phyloP scores from a whole-genome alignment of 1,140 invertebrate genomes.

The Zaprionus nigranus region DNA sequence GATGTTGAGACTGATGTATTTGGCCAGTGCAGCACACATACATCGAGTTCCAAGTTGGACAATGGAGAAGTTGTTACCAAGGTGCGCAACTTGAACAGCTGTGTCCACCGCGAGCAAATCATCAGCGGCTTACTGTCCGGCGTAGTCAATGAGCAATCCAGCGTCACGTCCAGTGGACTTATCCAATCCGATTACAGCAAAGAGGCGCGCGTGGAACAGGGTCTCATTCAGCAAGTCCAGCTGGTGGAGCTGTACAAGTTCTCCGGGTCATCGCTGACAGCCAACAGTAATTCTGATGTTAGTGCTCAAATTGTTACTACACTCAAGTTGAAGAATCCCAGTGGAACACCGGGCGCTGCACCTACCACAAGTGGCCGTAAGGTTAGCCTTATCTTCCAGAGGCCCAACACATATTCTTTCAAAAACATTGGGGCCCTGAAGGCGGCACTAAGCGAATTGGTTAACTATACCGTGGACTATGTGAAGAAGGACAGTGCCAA shows the following conservation, averaged over 20 bases:
- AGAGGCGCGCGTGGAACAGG: slow-evolving; percentile 89
- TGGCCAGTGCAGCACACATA: slow-evolving; percentile 92
- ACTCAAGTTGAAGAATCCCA: slow-evolving; percentile 86
- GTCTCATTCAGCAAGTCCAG: slow-evolving; percentile 88
- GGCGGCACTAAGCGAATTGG: slow-evolving; percentile 49
- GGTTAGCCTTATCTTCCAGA: slow-evolving; percentile 89
- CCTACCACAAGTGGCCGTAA: slow-evolving; percentile 42
- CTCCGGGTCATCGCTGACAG: slow-evolving; percentile 83
- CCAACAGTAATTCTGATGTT: slow-evolving; percentile 88
- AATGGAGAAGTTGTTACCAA: slow-evolving; percentile 88
- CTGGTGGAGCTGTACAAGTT: slow-evolving; percentile 91
- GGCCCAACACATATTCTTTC: slow-evolving; percentile 86
- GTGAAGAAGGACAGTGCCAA: slow-evolving; percentile 88
- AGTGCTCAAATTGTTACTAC: slow-evolving; percentile 88
- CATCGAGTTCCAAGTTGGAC: slow-evolving; percentile 87
- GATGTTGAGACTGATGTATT: slow-evolving; percentile 88
- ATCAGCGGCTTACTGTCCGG: slow-evolving; percentile 87
- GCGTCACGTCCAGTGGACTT: slow-evolving; percentile 86
- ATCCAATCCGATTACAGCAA: slow-evolving; percentile 87
- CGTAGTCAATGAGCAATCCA: slow-evolving; percentile 86
- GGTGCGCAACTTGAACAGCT: slow-evolving; percentile 90
- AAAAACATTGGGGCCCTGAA: slow-evolving; percentile 72
- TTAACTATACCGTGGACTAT: slow-evolving; percentile 84
- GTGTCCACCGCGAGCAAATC: slow-evolving; percentile 90
- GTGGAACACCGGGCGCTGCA: slow-evolving; percentile 37